Evolutionary conservation across 2,113 vertebrate species (phyloP), one percentile per base, ranked within the genome.

Genomic region (Pleuronectes platessa): DNA sequence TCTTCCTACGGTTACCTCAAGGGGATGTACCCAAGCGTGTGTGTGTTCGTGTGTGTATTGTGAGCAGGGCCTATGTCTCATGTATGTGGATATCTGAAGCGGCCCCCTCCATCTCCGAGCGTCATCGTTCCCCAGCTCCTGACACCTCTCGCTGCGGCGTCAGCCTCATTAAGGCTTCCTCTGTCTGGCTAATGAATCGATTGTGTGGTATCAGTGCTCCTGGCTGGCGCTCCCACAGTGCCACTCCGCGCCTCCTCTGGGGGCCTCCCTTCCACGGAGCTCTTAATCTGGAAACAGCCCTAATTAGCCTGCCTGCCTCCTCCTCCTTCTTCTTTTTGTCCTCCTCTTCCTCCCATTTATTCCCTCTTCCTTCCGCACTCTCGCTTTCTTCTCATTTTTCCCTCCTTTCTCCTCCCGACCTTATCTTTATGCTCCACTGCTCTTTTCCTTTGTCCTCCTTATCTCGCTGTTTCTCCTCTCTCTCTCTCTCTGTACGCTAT

Each of bases 151-250:
- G 49, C 85, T 79, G 66, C 74, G 71, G 86, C 72, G 82, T 87
- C 89, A 73, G 87, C 89, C 92, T 92, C 92, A 91, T 94, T 93
- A 93, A 86, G 81, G 83, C 86, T 81, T 85, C 79, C 88, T 83
- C 88, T 93, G 89, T 91, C 89, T 88, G 82, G 76, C 89, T 94
- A 93, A 94, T 94, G 91, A 93, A 94, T 93, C 90, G 93, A 94
- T 94, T 90, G 93, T 93, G 90, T 92, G 90, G 76, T 93, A 90
- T 94, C 90, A 86, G 89, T 86, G 92, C 91, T 93, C 74, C 92
- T 91, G 86, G 88, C 80, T 92, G 88, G 71, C 21, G 81, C 86
- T 91, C 91, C 90, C 89, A 83, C 86, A 85, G 90, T 78, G 90
- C 84, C 3, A 71, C 72, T 79, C 85, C 24, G 64, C 79, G 20